Evolutionary conservation across 1,140 invertebrate species (phyloP).

Genomic region (Nasonia vitripennis): DNA sequence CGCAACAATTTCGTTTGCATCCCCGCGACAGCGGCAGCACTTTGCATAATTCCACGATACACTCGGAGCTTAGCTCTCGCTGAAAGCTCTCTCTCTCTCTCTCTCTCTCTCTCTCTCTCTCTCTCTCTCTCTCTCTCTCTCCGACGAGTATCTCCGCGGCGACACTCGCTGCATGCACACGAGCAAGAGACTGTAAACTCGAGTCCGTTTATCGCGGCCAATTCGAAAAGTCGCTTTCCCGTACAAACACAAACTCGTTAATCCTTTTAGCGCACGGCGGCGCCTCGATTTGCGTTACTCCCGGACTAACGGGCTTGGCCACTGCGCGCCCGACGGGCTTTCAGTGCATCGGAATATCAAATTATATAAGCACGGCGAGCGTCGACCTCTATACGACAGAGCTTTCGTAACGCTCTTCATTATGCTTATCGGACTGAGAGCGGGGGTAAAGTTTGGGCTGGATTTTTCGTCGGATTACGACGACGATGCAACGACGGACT

Average conservation of each 20-base stretch:
- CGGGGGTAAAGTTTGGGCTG: not conserved
- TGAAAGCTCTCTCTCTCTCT: not conserved
- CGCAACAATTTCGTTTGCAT: conserved; percentile 18
- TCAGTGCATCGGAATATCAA: not conserved
- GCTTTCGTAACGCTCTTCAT: not conserved
- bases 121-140: not conserved
- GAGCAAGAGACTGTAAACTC: not conserved
- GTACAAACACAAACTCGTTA: conserved; percentile 6
- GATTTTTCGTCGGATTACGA: not conserved
- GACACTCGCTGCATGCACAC: not conserved
- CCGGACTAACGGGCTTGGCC: not conserved
- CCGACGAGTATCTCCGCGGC: not conserved
- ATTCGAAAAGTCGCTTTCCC: not conserved
- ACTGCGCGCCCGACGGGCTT: not conserved
- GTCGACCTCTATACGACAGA: not conserved
- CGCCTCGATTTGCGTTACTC: not conserved
- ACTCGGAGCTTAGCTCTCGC: conserved; percentile 51
- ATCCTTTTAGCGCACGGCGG: not conserved
- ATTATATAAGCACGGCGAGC: not conserved
- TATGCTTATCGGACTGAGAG: conserved; percentile 10
- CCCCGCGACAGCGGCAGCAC: conserved; percentile 29
- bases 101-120: not conserved
- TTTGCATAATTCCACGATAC: conserved; percentile 60
- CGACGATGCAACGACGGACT: no score
- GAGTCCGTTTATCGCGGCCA: not conserved